Evolutionary conservation across 2,888 invertebrate species (phyloP).

Genomic region (Lordiphosa andalusiaca): DNA sequence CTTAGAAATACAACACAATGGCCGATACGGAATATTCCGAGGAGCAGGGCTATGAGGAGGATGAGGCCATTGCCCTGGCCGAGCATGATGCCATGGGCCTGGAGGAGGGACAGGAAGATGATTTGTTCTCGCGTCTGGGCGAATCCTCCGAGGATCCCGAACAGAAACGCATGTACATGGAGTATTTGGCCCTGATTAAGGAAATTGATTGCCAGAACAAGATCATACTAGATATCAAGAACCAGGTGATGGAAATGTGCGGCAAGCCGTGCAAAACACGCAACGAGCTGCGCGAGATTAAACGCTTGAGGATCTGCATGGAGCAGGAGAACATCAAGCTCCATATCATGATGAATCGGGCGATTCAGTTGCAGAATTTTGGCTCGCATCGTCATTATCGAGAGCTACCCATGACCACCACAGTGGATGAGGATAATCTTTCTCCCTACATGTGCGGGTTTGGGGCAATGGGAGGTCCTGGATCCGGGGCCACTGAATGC

Average conservation of each 20-base stretch:
- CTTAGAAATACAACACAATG: constrained; percentile 27
- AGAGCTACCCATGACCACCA: constrained; percentile 73
- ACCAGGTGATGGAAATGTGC: constrained; percentile 66
- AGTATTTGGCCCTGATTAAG: constrained; percentile 72
- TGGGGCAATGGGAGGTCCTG: constrained; percentile 9
- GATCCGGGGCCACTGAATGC: constrained; percentile 39
- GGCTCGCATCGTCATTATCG: constrained; percentile 72
- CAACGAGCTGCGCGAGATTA: constrained; percentile 72
- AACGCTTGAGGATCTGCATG: constrained; percentile 71
- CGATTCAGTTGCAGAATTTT: constrained; percentile 74
- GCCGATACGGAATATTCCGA: constrained; percentile 44
- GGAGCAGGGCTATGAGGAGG: constrained; percentile 46
- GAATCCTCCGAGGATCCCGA: constrained; percentile 73
- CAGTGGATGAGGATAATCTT: constrained; percentile 76
- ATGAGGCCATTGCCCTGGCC: constrained; percentile 19
- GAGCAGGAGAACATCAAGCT: constrained; percentile 77
- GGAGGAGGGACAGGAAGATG: constrained; percentile 55
- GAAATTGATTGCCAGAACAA: constrained; percentile 77
- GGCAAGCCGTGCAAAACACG: constrained; percentile 63
- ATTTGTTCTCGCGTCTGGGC: constrained; percentile 63
- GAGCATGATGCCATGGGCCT: constrained; percentile 24
- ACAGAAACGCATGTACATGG: constrained; percentile 66
- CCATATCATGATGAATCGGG: constrained; percentile 68
- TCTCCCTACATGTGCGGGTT: constrained; percentile 46
- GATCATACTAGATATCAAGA: constrained; percentile 73